Conservation (phyloP, 2,888 invertebrate genomes). For the Drosophila prostipennis region DNA sequence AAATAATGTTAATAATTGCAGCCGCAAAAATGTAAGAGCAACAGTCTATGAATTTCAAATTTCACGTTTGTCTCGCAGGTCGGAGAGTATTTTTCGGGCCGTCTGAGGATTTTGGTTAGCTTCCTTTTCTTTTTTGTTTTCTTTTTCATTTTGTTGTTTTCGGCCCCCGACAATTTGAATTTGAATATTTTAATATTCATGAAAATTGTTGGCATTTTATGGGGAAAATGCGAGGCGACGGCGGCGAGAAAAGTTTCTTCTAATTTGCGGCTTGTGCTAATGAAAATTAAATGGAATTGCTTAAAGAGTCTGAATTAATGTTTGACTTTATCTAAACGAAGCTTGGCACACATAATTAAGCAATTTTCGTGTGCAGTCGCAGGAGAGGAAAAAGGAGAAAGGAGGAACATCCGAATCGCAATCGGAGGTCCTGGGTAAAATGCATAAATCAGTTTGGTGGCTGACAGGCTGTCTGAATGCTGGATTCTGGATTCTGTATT, state of each 20-base stretch:
- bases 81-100: conserved; percentile 19
- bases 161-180: conserved; percentile 37
- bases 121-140: not conserved
- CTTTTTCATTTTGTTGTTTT: not conserved
- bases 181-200: conserved; percentile 78
- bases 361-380: conserved; percentile 31
- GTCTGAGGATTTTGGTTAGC: conserved; percentile 4
- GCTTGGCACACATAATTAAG: conserved; percentile 66
- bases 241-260: conserved; percentile 30
- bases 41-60: conserved; percentile 72
- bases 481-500: conserved; percentile 3
- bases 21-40: conserved; percentile 6
- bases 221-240: not conserved
- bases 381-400: conserved; percentile 8
- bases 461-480: conserved; percentile 71
- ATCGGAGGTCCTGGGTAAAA: conserved; percentile 33
- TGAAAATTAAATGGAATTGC: conserved; percentile 77
- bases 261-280: conserved; percentile 67
- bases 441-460: conserved; percentile 71
- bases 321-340: conserved; percentile 38
- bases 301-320: conserved; percentile 70
- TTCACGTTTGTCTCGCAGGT: conserved; percentile 7
- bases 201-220: conserved; percentile 58
- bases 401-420: not conserved
- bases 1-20: conserved; percentile 62